Conservation (phyloP, 37 sponge, comb jelly and placozoan species). For the Ianthella basta region DNA sequence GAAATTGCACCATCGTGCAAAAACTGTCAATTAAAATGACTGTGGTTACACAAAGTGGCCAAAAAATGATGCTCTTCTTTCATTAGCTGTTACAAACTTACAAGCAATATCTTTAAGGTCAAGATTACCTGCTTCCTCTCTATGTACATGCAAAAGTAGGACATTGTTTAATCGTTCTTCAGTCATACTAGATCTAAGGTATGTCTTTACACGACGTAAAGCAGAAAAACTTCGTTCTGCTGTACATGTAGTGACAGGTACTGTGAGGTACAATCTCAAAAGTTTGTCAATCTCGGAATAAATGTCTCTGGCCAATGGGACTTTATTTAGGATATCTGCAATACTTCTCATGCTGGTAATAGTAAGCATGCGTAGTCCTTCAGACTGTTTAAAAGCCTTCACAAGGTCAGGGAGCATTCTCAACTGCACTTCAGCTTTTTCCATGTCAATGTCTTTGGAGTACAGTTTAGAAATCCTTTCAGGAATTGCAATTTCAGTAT, state of each 20-base stretch:
- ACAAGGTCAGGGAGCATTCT: conserved; percentile 15
- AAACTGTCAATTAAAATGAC: too few species aligned
- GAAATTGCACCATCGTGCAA: too few species aligned
- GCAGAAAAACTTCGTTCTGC: conserved; percentile 66
- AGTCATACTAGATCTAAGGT: conserved; percentile 59
- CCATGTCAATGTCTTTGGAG: conserved; percentile 41
- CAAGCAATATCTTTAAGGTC: conserved; percentile 4
- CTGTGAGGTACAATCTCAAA: conserved; percentile 60
- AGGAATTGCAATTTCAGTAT: conserved; percentile 7
- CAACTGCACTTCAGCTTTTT: conserved; percentile 8
- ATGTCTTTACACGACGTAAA: conserved; percentile 49
- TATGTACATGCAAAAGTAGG: neutral
- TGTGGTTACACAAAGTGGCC: too few species aligned
- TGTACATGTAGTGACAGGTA: conserved; percentile 76
- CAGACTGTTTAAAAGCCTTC: neutral
- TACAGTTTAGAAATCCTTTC: conserved; percentile 22
- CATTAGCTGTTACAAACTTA: neutral
- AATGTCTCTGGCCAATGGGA: conserved; percentile 36
- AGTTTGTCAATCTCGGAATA: conserved; percentile 46
- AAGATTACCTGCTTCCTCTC: neutral
- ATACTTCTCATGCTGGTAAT: conserved; percentile 7
- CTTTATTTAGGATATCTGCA: neutral
- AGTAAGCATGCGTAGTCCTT: neutral
- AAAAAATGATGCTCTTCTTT: neutral
- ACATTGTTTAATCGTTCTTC: conserved; percentile 38